A percentile compares a stretch with the other conserved stretches of the same genome.
Conservation (phyloP, 2,113 vertebrate species). For the Petroica traversi region DNA sequence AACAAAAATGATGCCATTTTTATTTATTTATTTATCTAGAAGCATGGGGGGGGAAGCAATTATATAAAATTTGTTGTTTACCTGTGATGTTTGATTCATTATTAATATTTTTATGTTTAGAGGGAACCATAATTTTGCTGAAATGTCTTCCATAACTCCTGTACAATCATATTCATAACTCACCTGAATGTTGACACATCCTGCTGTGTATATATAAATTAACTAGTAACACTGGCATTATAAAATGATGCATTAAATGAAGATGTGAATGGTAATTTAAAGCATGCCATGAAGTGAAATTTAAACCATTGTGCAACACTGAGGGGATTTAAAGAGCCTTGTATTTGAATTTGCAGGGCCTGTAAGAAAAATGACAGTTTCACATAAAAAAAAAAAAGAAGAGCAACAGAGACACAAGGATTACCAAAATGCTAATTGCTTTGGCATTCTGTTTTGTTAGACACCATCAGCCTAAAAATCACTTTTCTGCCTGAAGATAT, state of each 20-base stretch:
- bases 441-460: slow-evolving; percentile 42
- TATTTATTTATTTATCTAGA: slow-evolving; percentile 56
- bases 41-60: neutral
- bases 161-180: slow-evolving; percentile 63
- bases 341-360: slow-evolving; percentile 31
- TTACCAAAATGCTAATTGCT: slow-evolving; percentile 53
- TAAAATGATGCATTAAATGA: slow-evolving; percentile 68
- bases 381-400: slow-evolving; percentile 22
- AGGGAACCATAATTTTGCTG: slow-evolving; percentile 70
- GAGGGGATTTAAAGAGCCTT: slow-evolving; percentile 33
- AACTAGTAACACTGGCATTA: slow-evolving; percentile 66
- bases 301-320: slow-evolving; percentile 44
- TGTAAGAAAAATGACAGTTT: slow-evolving; percentile 61
- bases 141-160: slow-evolving; percentile 64
- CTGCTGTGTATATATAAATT: slow-evolving; percentile 66
- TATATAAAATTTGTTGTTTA: slow-evolving; percentile 60
- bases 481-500: neutral
- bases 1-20: neutral
- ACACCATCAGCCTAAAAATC: slow-evolving; percentile 40
- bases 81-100: slow-evolving; percentile 62
- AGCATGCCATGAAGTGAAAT: slow-evolving; percentile 67
- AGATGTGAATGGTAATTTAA: slow-evolving; percentile 65
- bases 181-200: slow-evolving; percentile 67
- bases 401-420: slow-evolving; percentile 6
- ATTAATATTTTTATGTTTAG: slow-evolving; percentile 68